Conservation (phyloP, 2,797 vertebrate genomes). For the Prionace glauca region DNA sequence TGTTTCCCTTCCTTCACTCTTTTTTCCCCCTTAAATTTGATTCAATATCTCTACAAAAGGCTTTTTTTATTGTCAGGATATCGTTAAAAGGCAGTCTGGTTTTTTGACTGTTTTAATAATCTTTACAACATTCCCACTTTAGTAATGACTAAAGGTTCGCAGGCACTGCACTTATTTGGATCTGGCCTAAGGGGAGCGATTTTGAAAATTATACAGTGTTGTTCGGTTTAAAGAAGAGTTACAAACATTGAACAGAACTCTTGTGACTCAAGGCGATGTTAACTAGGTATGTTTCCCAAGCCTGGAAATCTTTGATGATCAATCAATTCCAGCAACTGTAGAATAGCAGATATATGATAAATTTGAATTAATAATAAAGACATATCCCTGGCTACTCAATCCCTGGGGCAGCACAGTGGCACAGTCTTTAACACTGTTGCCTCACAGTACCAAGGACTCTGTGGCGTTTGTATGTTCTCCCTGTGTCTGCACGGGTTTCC, state of each 20-base stretch:
- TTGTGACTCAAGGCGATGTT: neutral
- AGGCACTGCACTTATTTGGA: slow-evolving; percentile 29
- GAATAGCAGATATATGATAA: neutral
- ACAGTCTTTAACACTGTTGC: too few relatives aligned
- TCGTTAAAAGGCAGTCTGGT: slow-evolving; percentile 32
- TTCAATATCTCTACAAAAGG: slow-evolving; percentile 22
- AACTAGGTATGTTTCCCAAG: neutral
- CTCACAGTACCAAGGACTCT: too few relatives aligned
- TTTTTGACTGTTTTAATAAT: slow-evolving; percentile 22
- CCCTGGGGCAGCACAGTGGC: too few relatives aligned
- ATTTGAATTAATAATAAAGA: neutral
- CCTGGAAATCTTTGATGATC: neutral
- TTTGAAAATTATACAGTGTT: slow-evolving; percentile 36
- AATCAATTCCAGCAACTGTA: neutral
- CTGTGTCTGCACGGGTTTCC: too few relatives aligned
- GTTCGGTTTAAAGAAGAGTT: slow-evolving; percentile 15
- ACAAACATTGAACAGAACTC: neutral
- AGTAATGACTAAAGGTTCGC: slow-evolving; percentile 34
- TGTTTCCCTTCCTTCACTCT: neutral
- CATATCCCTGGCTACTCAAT: neutral
- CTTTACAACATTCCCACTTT: slow-evolving; percentile 23
- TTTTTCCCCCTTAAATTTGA: neutral
- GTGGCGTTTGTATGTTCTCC: too few relatives aligned
- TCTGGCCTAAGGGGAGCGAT: slow-evolving; percentile 21
- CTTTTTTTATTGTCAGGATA: slow-evolving; percentile 30